phyloP scores from a whole-genome alignment of 1,140 invertebrate genomes.

The Doryteuthis pealeii region DNA sequence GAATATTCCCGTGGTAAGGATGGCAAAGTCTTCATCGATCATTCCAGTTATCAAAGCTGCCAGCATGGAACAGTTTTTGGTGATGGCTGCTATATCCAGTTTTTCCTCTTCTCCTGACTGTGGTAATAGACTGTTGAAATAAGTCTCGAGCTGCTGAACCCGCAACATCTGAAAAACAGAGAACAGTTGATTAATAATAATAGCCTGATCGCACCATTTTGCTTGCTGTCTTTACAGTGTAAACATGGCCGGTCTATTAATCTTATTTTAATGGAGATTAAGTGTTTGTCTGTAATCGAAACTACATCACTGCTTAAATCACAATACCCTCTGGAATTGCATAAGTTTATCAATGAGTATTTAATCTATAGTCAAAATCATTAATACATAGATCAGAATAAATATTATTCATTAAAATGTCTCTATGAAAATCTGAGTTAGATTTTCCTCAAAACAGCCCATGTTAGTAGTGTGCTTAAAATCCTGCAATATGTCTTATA shows the following conservation, averaged over 20 bases:
- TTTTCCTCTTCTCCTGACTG: slow-evolving; percentile 37
- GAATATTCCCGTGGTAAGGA: slow-evolving; percentile 49
- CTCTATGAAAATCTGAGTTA: no score
- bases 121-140: slow-evolving; percentile 42
- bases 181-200: no score
- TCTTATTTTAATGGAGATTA: not conserved
- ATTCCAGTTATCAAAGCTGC: slow-evolving; percentile 46
- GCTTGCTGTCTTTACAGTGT: no score
- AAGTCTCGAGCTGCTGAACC: slow-evolving; percentile 44
- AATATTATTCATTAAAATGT: no score
- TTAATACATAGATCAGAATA: not conserved
- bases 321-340: no score
- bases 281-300: no score
- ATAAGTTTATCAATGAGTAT: no score
- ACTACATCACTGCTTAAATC: no score
- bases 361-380: no score
- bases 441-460: no score
- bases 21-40: slow-evolving; percentile 55
- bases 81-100: slow-evolving; percentile 41
- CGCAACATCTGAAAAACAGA: slow-evolving; percentile 36
- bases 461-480: no score
- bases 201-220: not conserved
- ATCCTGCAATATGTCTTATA: no score
- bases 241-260: not conserved
- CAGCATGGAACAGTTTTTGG: slow-evolving; percentile 43